Evolutionary conservation across 2,888 invertebrate species (phyloP).

Genomic region (Tenthredo scrophulariae): DNA sequence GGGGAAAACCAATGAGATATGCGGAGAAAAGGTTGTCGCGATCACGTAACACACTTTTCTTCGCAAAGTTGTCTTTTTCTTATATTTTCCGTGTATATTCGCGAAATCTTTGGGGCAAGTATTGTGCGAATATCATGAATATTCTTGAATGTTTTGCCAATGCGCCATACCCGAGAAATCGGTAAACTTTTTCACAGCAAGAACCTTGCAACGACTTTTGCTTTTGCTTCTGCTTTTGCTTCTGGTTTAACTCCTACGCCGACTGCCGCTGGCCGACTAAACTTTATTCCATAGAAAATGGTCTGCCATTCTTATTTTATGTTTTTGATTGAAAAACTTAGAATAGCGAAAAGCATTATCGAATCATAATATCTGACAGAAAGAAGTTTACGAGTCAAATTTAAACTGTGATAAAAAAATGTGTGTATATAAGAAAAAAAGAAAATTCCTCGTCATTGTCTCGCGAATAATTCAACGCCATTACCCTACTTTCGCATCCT

Average conservation of each 20-base stretch:
- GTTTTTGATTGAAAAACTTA: conserved; percentile 16
- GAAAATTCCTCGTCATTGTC: background rate
- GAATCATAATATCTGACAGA: background rate
- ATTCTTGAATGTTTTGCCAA: conserved; percentile 7
- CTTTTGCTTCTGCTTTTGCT: background rate
- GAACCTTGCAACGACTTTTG: background rate
- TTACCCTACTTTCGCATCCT: background rate
- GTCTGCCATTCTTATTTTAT: background rate
- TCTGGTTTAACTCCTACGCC: background rate
- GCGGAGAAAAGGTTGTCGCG: no score
- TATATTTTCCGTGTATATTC: background rate
- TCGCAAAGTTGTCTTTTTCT: background rate
- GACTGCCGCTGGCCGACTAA: background rate
- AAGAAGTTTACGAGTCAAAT: background rate
- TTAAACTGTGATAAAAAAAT: background rate
- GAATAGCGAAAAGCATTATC: background rate
- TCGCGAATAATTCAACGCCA: background rate
- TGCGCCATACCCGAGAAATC: background rate
- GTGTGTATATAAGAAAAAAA: no score
- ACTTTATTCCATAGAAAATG: conserved; percentile 25
- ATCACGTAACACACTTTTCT: no score
- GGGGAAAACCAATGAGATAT: no score
- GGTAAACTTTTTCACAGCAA: conserved; percentile 24
- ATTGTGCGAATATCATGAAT: conserved; percentile 24
- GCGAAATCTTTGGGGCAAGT: background rate